phyloP scores from a whole-genome alignment of 2,888 invertebrate species.

The Nasonovia ribisnigri region DNA sequence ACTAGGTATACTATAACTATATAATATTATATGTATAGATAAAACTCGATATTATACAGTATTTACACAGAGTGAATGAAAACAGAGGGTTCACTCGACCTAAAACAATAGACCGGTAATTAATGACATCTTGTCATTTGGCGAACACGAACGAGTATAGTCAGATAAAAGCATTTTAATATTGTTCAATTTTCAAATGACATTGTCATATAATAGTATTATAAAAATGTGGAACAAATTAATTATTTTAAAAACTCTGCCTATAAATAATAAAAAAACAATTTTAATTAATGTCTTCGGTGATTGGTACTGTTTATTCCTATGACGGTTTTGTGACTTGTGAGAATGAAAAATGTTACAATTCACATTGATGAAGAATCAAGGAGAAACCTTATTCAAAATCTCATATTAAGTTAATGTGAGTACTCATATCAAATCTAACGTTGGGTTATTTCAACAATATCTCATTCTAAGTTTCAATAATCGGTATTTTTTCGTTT shows the following conservation, averaged over 20 bases:
- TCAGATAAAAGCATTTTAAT: background rate
- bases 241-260: background rate
- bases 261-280: background rate
- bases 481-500: too few relatives aligned
- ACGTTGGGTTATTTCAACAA: too few relatives aligned
- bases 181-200: background rate
- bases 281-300: background rate
- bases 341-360: background rate
- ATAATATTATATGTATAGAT: background rate
- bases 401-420: too few relatives aligned
- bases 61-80: constrained; percentile 1
- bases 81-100: background rate
- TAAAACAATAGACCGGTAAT: constrained; percentile 6
- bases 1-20: background rate
- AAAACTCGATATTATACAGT: background rate
- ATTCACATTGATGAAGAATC: too few relatives aligned
- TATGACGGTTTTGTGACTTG: background rate
- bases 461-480: too few relatives aligned
- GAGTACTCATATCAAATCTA: too few relatives aligned
- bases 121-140: background rate
- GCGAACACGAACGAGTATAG: background rate
- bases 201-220: background rate
- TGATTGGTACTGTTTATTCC: background rate
- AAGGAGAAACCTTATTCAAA: too few relatives aligned
- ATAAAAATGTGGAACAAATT: background rate